Base-by-base conservation (phyloP, 2,797 vertebrate species). In the Rhinichthys osculus region DNA sequence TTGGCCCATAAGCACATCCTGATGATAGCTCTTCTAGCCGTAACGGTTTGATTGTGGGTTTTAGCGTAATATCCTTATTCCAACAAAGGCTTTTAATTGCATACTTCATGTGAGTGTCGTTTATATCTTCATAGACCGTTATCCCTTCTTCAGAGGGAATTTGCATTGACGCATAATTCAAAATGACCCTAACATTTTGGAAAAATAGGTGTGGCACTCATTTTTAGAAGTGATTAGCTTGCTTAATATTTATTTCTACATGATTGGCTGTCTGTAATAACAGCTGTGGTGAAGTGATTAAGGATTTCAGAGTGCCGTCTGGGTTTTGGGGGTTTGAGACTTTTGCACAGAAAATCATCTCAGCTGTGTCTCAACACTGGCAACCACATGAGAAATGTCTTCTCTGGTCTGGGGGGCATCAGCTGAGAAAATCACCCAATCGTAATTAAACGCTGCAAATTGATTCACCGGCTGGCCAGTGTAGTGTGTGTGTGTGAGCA, bases 401-500 rank as follows among this genome's bases (percentile, higher is more conserved):
- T 80, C 69, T 19, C 35, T 76, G 67, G 69, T 79, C n/a, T 84
- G 50, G 69, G 83, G 67, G 38, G 80, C 59, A 84, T 89, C 81
- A 62, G 82, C 84, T 83, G 81, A 88, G 89, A 84, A 88, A 90
- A 87, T 88, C 80, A 82, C 66, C 78, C 76, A 81, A 89, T 89
- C 88, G 66, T 89, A 89, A 89, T 89, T 88, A 88, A 88, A 87
- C 35, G 52, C 57, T 52, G 64, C 70, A 84, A 83, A 90, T 84
- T 87, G 88, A 91, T 90, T 90, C 78, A 76, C 73, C 73, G 59
- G 70, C 88, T 88, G 50, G 35, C 13, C 59, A 17, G 23, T 42
- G n/a, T 27, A 14, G 78, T 33, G 70, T 38, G 82, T 21, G 77
- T 30, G 42, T 1, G 70, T 44, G 7, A 3, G 35, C n/a, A 66